phyloP scores from a whole-genome alignment of 2,797 vertebrate species.

The Morelia viridis region DNA sequence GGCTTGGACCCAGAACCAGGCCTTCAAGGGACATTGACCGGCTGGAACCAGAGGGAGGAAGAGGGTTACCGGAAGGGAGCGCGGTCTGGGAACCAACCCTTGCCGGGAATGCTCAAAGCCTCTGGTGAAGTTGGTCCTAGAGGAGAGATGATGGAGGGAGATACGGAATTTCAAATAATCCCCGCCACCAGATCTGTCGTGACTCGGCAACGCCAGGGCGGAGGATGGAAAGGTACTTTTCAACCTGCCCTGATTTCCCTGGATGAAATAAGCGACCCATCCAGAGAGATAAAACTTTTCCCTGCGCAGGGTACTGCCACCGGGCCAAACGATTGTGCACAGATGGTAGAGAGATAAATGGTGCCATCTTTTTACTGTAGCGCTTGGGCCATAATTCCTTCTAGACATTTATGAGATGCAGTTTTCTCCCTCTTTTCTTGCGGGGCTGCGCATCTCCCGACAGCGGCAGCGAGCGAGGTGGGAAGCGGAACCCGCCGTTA shows the following conservation, averaged over 20 bases:
- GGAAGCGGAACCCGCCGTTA: conserved; percentile 50
- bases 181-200: neutral
- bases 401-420: conserved; percentile 71
- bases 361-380: conserved; percentile 67
- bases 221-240: too few species aligned
- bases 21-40: too few species aligned
- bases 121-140: too few species aligned
- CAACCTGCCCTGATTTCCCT: neutral
- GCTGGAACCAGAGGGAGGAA: too few species aligned
- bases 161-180: neutral
- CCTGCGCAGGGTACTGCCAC: conserved; percentile 46
- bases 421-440: conserved; percentile 53
- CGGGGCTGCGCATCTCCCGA: conserved; percentile 48
- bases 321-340: conserved; percentile 59
- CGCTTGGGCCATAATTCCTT: conserved; percentile 68
- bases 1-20: too few species aligned
- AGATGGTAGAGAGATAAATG: conserved; percentile 74
- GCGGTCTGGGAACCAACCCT: too few species aligned
- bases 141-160: too few species aligned
- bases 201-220: neutral
- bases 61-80: too few species aligned
- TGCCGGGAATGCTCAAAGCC: too few species aligned
- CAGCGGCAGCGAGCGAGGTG: conserved; percentile 57
- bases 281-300: conserved; percentile 30
- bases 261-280: neutral